Percentiles rank a stretch among this genome's conserved stretches.
These are phyloP conservation scores for Saccostrea echinata DNA, from an alignment of 1,140 invertebrate genomes.

Conservation along the genomic window DNA sequence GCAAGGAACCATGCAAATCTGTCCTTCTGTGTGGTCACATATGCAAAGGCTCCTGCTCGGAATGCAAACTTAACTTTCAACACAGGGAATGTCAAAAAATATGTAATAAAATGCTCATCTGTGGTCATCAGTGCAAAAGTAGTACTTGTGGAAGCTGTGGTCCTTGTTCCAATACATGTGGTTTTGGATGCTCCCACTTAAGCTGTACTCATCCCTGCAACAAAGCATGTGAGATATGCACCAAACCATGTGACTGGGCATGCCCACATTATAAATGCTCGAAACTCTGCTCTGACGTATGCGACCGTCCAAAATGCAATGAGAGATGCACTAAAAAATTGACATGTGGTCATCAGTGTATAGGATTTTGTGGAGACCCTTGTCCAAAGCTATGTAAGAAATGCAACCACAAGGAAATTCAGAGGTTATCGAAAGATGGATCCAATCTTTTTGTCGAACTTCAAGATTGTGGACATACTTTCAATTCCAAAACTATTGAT, in stretches of 20 bases:
- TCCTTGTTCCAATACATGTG: conserved; percentile 85
- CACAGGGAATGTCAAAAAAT: conserved; percentile 79
- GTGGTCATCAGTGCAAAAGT: conserved; percentile 74
- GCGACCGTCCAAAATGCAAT: conserved; percentile 82
- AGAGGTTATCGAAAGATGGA: neutral
- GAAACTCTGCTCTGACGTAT: conserved; percentile 82
- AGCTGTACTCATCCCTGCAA: conserved; percentile 83
- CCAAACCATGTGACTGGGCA: conserved; percentile 78
- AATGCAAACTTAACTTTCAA: conserved; percentile 83
- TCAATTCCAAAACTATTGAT: conserved; percentile 25
- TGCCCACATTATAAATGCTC: conserved; percentile 83
- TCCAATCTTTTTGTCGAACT: conserved; percentile 4
- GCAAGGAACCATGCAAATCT: conserved; percentile 46
- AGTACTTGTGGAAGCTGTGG: conserved; percentile 79
- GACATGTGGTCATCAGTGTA: conserved; percentile 84
- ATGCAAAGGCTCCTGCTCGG: conserved; percentile 60
- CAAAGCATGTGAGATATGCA: conserved; percentile 82
- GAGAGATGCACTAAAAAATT: conserved; percentile 51
- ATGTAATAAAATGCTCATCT: conserved; percentile 73
- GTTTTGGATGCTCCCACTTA: conserved; percentile 81
- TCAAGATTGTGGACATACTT: conserved; percentile 29
- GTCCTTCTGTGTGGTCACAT: conserved; percentile 62
- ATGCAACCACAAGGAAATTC: conserved; percentile 78
- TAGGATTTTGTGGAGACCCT: conserved; percentile 84
- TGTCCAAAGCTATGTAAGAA: conserved; percentile 72